These are phyloP conservation scores for Thaumetopoea pityocampa DNA, from an alignment of 1,140 invertebrate species.

Conservation along the genomic window DNA sequence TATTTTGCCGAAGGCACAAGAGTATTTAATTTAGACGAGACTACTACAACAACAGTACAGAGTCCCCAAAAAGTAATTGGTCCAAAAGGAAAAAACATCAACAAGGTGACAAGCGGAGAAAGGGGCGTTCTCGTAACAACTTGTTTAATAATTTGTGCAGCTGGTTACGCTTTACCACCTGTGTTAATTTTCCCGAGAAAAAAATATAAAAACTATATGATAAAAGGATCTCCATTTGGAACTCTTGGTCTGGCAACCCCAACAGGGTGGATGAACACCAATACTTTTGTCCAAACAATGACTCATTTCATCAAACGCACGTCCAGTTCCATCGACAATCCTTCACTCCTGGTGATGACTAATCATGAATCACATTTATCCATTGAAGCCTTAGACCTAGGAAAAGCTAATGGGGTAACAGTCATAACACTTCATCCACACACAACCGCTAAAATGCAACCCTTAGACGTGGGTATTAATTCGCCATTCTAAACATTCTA, in stretches of 20 bases:
- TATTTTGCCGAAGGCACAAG: slow-evolving; percentile 20
- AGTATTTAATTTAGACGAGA: slow-evolving; percentile 68
- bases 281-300: slow-evolving; percentile 64
- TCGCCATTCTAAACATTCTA: slow-evolving; percentile 13
- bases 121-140: slow-evolving; percentile 60
- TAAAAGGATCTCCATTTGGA: slow-evolving; percentile 42
- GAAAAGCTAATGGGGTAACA: slow-evolving; percentile 32
- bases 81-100: slow-evolving; percentile 39
- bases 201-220: slow-evolving; percentile 47
- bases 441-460: slow-evolving; percentile 56
- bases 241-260: slow-evolving; percentile 52
- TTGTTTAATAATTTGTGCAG: slow-evolving; percentile 44
- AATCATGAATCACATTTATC: slow-evolving; percentile 54
- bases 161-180: slow-evolving; percentile 27
- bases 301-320: slow-evolving; percentile 60
- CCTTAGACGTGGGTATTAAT: slow-evolving; percentile 62
- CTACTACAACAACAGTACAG: slow-evolving; percentile 62
- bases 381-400: slow-evolving; percentile 32
- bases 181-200: slow-evolving; percentile 47
- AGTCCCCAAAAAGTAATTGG: slow-evolving; percentile 51
- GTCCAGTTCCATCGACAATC: slow-evolving; percentile 36
- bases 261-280: slow-evolving; percentile 63
- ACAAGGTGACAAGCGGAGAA: slow-evolving; percentile 60
- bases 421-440: slow-evolving; percentile 57
- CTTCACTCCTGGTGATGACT: slow-evolving; percentile 59